Conservation (phyloP, 2,888 invertebrate genomes). For the Bombyx huttoni region DNA sequence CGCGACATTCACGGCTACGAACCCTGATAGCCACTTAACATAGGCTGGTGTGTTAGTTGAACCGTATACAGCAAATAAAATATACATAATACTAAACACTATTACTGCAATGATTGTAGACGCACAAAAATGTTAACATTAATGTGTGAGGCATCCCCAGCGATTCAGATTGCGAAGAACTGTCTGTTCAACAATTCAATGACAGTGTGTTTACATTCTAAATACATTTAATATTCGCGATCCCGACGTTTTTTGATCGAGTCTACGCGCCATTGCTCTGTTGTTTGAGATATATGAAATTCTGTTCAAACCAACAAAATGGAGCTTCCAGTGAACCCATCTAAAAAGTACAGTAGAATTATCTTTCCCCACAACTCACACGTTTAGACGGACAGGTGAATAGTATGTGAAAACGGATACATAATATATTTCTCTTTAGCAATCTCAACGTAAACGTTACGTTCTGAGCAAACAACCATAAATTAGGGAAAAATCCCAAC, state of each 20-base stretch:
- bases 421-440: not conserved
- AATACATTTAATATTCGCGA: not conserved
- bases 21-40: too few species aligned
- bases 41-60: too few species aligned
- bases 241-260: not conserved
- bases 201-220: not conserved
- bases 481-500: not conserved
- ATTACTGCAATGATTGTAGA: too few species aligned
- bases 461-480: not conserved
- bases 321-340: not conserved
- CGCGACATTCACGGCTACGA: too few species aligned
- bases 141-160: not conserved
- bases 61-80: too few species aligned
- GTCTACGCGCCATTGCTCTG: not conserved
- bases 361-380: not conserved
- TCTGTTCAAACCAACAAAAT: not conserved
- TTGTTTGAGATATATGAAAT: not conserved
- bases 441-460: not conserved
- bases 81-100: too few species aligned
- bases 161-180: not conserved
- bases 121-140: not conserved
- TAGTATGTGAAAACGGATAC: not conserved
- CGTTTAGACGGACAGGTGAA: not conserved
- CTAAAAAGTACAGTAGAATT: not conserved
- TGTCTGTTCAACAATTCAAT: not conserved